Evolutionary conservation across 2,797 vertebrate species (phyloP), one percentile per base, ranked within the genome.

Genomic region (Staurois parvus): DNA sequence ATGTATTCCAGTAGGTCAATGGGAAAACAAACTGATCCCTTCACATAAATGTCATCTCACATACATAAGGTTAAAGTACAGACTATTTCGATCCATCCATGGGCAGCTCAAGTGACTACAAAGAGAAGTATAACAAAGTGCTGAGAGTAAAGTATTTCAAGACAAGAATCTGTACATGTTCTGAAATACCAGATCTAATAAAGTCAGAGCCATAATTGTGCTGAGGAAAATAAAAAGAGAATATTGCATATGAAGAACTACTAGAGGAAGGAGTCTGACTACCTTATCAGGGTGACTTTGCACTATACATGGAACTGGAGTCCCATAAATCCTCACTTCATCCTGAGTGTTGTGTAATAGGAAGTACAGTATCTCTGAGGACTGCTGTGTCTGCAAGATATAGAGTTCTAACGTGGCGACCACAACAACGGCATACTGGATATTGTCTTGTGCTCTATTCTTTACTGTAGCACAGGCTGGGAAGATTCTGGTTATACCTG

Each of bases 401-500:
- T n/a, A 68, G 26, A 3, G 3, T 12, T 26, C 70, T 4, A 19
- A 19, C 48, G 77, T 86, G 84, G n/a, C n/a, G 79, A 45, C 15
- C 24, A 34, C 26, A 32, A n/a, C 30, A 4, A 34, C 26, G 24
- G n/a, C 30, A n/a, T 2, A 32, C 19, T 9, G 28, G 52, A 12
- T 69, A 24, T 24, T 77, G 13, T 34, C 81, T 10, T 77, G 48
- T 66, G 21, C 15, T 4, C 21, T 68, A 9, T 17, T 64, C 79
- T 24, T 82, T 11, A 7, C 68, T 37, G 40, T 21, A 30, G 34
- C 66, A 0, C 66, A 86, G 15, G 67, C 73, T 32, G 85, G 79
- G 15, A 86, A 82, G 67, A 82, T 86, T 21, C 85, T 86, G 1
- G 89, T 89, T 17, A 87, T 90, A n/a, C 91, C 91, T 30, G 13